These are phyloP conservation scores for Oreochromis spilurus DNA, from an alignment of 2,113 vertebrate species.

Conservation along the genomic window DNA sequence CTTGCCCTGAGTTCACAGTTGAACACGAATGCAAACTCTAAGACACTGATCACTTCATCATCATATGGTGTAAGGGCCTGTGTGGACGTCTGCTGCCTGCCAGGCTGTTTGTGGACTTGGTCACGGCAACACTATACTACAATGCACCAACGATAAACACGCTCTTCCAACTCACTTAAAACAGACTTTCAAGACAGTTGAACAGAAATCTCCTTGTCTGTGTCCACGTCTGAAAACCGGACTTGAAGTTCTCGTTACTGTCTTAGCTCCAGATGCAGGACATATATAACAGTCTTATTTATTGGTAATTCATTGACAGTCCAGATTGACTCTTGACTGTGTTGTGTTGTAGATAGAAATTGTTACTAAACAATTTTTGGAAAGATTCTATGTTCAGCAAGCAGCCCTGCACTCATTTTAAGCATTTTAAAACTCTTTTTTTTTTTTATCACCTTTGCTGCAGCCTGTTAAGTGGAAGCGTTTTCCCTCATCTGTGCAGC, in stretches of 20 bases:
- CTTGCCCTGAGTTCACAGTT: not conserved
- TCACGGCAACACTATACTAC: not conserved
- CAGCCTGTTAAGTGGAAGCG: not conserved
- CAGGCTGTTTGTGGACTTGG: not conserved
- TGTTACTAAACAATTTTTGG: not conserved
- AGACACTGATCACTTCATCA: not conserved
- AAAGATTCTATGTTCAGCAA: not conserved
- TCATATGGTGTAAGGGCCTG: not conserved
- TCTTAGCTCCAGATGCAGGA: not conserved
- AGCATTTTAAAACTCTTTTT: not conserved
- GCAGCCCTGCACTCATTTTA: slow-evolving; percentile 30
- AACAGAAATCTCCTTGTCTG: not conserved
- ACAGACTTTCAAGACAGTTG: not conserved
- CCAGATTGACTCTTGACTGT: not conserved
- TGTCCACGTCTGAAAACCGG: not conserved
- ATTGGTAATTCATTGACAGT: not conserved
- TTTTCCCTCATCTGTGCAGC: slow-evolving; percentile 14
- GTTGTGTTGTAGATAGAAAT: not conserved
- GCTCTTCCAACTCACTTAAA: not conserved
- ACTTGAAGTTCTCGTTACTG: not conserved
- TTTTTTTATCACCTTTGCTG: slow-evolving; percentile 50
- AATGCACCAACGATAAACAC: not conserved
- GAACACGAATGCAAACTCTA: not conserved
- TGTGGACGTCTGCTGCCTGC: not conserved
- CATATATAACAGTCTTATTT: not conserved